Base-by-base conservation (phyloP, 2,888 invertebrate species). In the Drosophila subsilvestris region DNA sequence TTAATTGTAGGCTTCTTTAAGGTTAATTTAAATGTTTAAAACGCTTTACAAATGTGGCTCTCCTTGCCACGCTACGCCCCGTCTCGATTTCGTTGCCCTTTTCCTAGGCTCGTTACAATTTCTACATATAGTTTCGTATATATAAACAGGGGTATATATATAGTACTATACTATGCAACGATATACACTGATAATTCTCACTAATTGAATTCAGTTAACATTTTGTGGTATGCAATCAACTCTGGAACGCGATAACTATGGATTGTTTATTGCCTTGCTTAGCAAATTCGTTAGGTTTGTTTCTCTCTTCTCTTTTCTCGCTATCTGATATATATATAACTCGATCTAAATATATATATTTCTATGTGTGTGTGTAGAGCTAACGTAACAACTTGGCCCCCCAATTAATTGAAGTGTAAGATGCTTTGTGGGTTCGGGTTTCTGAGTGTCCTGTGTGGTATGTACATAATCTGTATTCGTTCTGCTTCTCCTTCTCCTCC, bases 271-370 rank as follows among this genome's bases (percentile, higher is more conserved):
- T 89, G 89, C 89, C 80, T 83, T 87, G 84, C 78, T 74, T 76
- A 86, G 89, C 90, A 89, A 90, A 88, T 88, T 90, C 88, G 90
- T 89, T 89, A 86, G 76, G 74, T 69, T 74, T 72, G 69, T 72
- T 32, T 62, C 57, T 62, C 44, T 55, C 44, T 54, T 76, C 51
- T 62, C 44, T 55, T 49, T 54, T 76, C 51, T 37, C 65, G 14
- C 27, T 10, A 17, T 67, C 59, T 55, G 18, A 43, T 70, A 25
- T 25, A 20, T 20, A 43, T 44, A 67, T 73, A 65, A 62, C 43
- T 65, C 22, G 43, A 48, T 63, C 37, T 79, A 56, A 57, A 50
- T 63, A 48, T 53, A 48, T 53, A 45, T 62, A 44, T 44, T 56
- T 25, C 9, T 57, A 37, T 57, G 27, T 9, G 22, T 32, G 18